Evolutionary conservation across 2,113 vertebrate species (phyloP), one percentile per base, ranked within the genome.

Genomic region (Eublepharis macularius): DNA sequence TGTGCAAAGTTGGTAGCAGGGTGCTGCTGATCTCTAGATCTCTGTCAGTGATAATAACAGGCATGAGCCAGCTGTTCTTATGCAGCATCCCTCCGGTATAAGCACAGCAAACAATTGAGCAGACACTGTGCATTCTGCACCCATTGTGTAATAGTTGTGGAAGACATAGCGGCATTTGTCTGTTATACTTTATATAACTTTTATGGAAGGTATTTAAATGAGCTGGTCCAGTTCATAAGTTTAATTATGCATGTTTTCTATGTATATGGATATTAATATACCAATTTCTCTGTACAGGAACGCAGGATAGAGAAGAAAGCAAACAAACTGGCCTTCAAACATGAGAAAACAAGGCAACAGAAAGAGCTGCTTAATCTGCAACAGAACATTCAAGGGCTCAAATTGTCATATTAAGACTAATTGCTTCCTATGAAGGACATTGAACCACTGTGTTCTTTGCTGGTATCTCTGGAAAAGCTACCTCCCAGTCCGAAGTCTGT

Each of bases 301-400:
- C 95, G 98, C 80, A 96, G 98, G 82, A 81, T 90, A 43, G 98
- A 99, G 94, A 99, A 99, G 96, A 99, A 98, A 93, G 95, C 97
- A 85, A 99, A 99, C 93, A 97, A 96, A 87, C 39, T 94, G 76
- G 98, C 98, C 36, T 99, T 99, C 94, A 98, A 97, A 88, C 66
- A 97, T 82, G 99, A 99, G 91, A 99, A 98, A 77, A 96, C 93
- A 4, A 95, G 97, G 77, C 99, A 99, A 91, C 98, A 99, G 88
- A 98, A 98, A 86, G 98, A 99, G 90, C 92, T 98, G 88, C 91
- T 98, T 60, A 97, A 96, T 90, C 90, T 99, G 84, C 96, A 96
- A 84, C 96, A 94, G 6, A 99, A 98, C 0, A 0, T 99, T 45
- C 98, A 98, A 84, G 98, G 98, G 19, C 89, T 99, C 76, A 99